phyloP scores from a whole-genome alignment of 1,140 invertebrate species.

The Brachionus manjavacas region DNA sequence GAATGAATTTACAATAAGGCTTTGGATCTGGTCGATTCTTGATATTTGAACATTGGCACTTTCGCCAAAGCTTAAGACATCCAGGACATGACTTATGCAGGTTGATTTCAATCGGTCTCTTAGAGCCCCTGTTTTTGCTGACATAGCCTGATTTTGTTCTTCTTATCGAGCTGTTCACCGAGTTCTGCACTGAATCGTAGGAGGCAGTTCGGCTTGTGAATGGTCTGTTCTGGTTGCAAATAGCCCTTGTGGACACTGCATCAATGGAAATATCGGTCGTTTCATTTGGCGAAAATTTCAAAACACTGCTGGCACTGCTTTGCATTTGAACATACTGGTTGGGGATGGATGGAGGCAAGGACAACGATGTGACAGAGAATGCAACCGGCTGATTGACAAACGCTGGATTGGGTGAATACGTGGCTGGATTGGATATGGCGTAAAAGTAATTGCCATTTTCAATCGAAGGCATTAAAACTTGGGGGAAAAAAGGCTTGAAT shows the following conservation, averaged over 20 bases:
- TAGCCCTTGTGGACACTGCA: not conserved
- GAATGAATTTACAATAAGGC: slow-evolving; percentile 40
- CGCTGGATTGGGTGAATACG: not conserved
- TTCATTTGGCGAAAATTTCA: not conserved
- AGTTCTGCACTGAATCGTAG: not conserved
- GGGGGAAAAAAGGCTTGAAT: not conserved
- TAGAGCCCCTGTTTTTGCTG: not conserved
- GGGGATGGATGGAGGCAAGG: not conserved
- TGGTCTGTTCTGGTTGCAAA: not conserved
- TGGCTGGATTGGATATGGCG: not conserved
- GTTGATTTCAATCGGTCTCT: slow-evolving; percentile 18
- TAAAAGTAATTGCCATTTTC: slow-evolving; percentile 4
- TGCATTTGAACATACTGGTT: not conserved
- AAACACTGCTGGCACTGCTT: not conserved
- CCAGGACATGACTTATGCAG: slow-evolving; percentile 39
- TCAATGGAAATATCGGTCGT: not conserved
- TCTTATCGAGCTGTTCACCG: not conserved
- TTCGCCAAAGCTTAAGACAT: slow-evolving; percentile 33
- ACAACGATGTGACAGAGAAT: not conserved
- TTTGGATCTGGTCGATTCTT: slow-evolving; percentile 40
- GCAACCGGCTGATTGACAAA: not conserved
- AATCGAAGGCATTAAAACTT: not conserved
- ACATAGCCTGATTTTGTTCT: slow-evolving; percentile 21
- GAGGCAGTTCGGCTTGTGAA: not conserved
- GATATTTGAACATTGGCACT: slow-evolving; percentile 41